phyloP scores from a whole-genome alignment of 2,888 invertebrate genomes.

The Lithophane socia region DNA sequence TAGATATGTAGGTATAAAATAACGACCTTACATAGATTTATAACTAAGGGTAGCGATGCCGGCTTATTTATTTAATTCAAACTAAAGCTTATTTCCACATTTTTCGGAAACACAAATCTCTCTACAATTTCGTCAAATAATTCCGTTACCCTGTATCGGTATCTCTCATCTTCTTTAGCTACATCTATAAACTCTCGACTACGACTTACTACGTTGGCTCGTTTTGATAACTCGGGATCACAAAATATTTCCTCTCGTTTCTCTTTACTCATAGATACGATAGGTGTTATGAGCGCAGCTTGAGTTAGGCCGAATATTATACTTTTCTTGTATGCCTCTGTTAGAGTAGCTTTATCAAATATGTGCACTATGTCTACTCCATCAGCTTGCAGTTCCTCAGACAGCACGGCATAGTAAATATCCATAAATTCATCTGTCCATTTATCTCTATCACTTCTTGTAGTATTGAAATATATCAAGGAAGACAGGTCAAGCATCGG shows the following conservation, averaged over 20 bases:
- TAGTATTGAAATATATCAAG: conserved; percentile 89
- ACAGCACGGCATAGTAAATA: conserved; percentile 89
- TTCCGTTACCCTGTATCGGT: conserved; percentile 86
- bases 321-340: conserved; percentile 77
- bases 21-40: background rate
- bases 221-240: conserved; percentile 71
- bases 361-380: conserved; percentile 72
- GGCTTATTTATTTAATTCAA: background rate
- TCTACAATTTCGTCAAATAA: conserved; percentile 90
- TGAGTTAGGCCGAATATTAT: conserved; percentile 82
- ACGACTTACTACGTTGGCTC: conserved; percentile 76
- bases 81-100: conserved; percentile 2
- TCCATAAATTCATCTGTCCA: conserved; percentile 85
- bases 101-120: conserved; percentile 75
- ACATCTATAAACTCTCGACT: conserved; percentile 79
- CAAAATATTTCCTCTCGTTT: conserved; percentile 76
- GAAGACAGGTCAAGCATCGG: conserved; percentile 92
- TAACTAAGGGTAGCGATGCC: background rate
- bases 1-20: background rate
- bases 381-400: conserved; percentile 80
- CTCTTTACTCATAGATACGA: conserved; percentile 74
- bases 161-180: conserved; percentile 75
- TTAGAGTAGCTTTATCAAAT: conserved; percentile 70
- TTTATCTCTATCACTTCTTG: conserved; percentile 80
- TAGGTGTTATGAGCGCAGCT: conserved; percentile 82